A percentile compares a stretch with the other conserved stretches of the same genome.
Evolutionary conservation across 2,888 invertebrate species (phyloP).

Genomic region (Drosophila histrio): DNA sequence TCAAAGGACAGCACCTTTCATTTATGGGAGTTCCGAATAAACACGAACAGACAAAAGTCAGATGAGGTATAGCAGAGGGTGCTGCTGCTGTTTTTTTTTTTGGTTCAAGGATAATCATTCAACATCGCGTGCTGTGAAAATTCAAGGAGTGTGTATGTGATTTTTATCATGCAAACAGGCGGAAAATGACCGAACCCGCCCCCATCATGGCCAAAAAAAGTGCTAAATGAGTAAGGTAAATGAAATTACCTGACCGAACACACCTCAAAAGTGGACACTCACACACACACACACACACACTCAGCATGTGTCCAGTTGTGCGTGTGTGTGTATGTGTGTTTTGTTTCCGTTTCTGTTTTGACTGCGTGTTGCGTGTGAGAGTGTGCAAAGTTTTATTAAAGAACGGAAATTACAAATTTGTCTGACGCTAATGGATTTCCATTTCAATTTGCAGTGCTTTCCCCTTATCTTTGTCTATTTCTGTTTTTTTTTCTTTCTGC

Average conservation of each 20-base stretch:
- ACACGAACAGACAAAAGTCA: constrained; percentile 59
- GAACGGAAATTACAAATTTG: constrained; percentile 84
- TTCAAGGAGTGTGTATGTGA: constrained; percentile 84
- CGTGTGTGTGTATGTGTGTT: constrained; percentile 37
- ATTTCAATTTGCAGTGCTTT: constrained; percentile 69
- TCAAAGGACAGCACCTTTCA: constrained; percentile 54
- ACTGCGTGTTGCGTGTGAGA: constrained; percentile 38
- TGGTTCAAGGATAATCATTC: constrained; percentile 81
- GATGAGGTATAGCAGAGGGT: constrained; percentile 5
- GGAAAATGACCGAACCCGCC: constrained; percentile 58
- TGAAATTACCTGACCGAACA: constrained; percentile 80
- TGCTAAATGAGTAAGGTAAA: constrained; percentile 80
- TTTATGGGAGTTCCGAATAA: constrained; percentile 43
- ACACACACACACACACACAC: not conserved
- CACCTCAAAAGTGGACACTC: constrained; percentile 71
- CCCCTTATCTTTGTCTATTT: constrained; percentile 4
- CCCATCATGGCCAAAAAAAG: constrained; percentile 53
- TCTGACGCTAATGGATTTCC: constrained; percentile 79
- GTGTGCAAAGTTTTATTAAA: constrained; percentile 69
- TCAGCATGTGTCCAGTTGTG: constrained; percentile 53
- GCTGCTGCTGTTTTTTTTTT: constrained; percentile 25
- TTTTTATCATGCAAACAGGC: constrained; percentile 83
- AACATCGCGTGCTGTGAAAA: constrained; percentile 83
- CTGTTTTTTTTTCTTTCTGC: not conserved
- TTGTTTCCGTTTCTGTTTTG: constrained; percentile 48